Evolutionary conservation across 2,113 vertebrate species (phyloP).

Genomic region (Cyanoramphus novaezelandiae): DNA sequence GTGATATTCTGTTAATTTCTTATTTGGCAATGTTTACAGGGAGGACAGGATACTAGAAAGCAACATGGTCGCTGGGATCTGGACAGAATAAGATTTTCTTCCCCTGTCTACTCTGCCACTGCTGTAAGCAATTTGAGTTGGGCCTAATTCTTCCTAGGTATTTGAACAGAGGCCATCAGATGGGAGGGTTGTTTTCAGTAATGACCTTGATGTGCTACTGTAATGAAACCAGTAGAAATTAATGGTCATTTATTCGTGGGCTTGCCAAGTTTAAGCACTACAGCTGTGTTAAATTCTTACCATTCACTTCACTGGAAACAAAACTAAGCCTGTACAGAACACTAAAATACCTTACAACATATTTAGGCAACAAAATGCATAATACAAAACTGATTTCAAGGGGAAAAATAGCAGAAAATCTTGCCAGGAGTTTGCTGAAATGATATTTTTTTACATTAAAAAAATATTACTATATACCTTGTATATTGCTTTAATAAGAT

Average conservation of each 20-base stretch:
- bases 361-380: background rate
- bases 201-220: background rate
- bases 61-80: background rate
- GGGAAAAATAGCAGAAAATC: background rate
- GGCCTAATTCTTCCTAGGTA: background rate
- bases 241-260: background rate
- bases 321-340: background rate
- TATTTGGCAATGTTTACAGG: background rate
- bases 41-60: background rate
- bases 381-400: background rate
- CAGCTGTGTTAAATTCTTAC: background rate
- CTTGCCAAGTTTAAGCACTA: background rate
- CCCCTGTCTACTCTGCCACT: background rate
- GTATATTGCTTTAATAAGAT: slow-evolving; percentile 12
- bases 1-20: background rate
- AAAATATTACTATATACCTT: background rate
- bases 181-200: background rate
- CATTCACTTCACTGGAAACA: background rate
- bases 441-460: slow-evolving; percentile 21
- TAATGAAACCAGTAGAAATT: slow-evolving; percentile 3
- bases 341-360: background rate
- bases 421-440: background rate
- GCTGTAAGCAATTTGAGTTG: background rate
- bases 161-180: background rate
- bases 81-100: background rate